Percentiles rank a stretch among this genome's conserved stretches.
Conservation (phyloP, 2,797 vertebrate species). For the Hylomyscus alleni region DNA sequence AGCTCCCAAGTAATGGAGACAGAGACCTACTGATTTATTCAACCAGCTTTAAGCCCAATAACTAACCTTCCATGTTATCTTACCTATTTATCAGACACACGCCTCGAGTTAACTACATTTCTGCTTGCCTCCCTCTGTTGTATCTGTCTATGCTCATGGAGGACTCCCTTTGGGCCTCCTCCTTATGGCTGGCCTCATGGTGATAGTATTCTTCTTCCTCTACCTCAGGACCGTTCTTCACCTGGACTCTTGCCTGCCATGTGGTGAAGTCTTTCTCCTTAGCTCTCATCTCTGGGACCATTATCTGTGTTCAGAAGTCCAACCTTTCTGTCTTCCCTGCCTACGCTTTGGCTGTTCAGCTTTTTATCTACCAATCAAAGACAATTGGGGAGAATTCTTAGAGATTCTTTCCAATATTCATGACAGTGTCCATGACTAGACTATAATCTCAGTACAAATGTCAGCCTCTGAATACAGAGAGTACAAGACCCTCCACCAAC, state of each 20-base stretch:
- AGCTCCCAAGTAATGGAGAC: not conserved
- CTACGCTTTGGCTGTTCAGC: not conserved
- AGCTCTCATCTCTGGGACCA: not conserved
- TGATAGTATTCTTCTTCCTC: not conserved
- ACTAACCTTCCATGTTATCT: not conserved
- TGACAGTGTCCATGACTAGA: not conserved
- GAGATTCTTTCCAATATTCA: not conserved
- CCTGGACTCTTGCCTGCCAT: not conserved
- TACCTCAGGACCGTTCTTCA: too few species aligned
- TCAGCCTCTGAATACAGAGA: not conserved
- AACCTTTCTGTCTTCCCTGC: not conserved
- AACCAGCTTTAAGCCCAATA: not conserved
- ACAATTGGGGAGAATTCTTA: not conserved
- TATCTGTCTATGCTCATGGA: not conserved
- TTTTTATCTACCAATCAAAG: not conserved
- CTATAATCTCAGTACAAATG: not conserved
- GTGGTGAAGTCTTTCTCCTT: not conserved
- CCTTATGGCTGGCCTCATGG: not conserved
- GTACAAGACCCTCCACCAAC: too few species aligned
- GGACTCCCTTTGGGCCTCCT: not conserved
- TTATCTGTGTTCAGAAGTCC: not conserved
- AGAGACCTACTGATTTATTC: not conserved
- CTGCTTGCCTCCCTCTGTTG: not conserved
- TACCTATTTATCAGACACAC: not conserved
- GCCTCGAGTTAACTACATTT: not conserved